Percentiles rank a stretch among this genome's conserved stretches.
phyloP scores from a whole-genome alignment of 1,140 invertebrate species.

The Sesamia nonagrioides region DNA sequence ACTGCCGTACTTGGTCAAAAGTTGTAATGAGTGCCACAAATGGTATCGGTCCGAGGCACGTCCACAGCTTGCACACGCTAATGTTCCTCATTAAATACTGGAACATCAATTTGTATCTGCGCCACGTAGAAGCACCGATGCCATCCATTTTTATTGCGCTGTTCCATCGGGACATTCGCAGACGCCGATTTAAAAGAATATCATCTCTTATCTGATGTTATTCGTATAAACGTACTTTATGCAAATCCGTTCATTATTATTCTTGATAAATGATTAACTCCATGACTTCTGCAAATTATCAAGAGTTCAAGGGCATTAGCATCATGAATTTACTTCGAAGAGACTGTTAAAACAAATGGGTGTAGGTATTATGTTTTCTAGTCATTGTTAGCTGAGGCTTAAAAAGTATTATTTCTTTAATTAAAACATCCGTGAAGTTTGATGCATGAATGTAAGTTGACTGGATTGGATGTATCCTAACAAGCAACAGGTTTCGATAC shows the following conservation, averaged over 20 bases:
- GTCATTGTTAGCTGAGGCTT: not conserved
- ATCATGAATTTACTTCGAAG: slow-evolving; percentile 31
- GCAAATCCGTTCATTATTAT: slow-evolving; percentile 50
- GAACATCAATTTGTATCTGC: slow-evolving; percentile 64
- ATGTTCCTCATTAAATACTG: slow-evolving; percentile 71
- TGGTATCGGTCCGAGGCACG: slow-evolving; percentile 58
- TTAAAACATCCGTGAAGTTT: not conserved
- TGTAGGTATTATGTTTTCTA: slow-evolving; percentile 5
- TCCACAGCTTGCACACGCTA: slow-evolving; percentile 64
- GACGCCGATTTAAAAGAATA: slow-evolving; percentile 34
- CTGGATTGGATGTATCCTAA: slow-evolving; percentile 11
- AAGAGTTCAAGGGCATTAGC: slow-evolving; percentile 48
- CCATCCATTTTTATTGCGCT: slow-evolving; percentile 45
- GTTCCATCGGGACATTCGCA: slow-evolving; percentile 29
- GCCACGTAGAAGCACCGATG: slow-evolving; percentile 50
- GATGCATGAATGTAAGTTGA: not conserved
- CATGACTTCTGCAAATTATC: slow-evolving; percentile 49
- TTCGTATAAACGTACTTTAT: slow-evolving; percentile 45
- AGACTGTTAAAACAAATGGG: slow-evolving; percentile 29
- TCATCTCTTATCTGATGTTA: slow-evolving; percentile 31
- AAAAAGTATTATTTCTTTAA: slow-evolving; percentile 22
- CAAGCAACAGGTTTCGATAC: slow-evolving; percentile 35
- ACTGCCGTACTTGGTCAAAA: slow-evolving; percentile 67
- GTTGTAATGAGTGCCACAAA: slow-evolving; percentile 67
- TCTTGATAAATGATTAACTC: slow-evolving; percentile 54